Conservation (phyloP, 2,113 vertebrate species). For the Grammomys dolichurus region DNA sequence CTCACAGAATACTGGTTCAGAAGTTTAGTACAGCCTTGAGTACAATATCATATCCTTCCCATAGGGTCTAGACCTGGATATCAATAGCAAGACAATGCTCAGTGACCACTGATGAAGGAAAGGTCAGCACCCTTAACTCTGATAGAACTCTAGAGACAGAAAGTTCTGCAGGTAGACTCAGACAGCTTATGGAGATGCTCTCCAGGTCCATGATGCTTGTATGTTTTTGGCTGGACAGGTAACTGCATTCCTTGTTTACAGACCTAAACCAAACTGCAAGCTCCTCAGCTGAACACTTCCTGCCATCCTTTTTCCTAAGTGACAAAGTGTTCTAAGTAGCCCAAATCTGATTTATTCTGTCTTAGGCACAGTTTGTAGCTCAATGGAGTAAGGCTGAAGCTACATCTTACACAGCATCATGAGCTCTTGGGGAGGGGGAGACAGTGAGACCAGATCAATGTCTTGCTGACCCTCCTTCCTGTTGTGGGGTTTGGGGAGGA, state of each 20-base stretch:
- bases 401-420: neutral
- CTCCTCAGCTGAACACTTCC: neutral
- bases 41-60: neutral
- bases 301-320: neutral
- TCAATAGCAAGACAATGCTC: neutral
- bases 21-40: neutral
- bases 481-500: no score
- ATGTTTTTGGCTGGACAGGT: neutral
- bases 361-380: neutral
- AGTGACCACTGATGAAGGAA: neutral
- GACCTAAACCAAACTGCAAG: neutral
- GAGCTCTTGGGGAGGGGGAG: neutral
- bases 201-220: neutral
- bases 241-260: conserved; percentile 19
- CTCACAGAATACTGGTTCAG: conserved; percentile 1
- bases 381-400: neutral
- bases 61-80: neutral
- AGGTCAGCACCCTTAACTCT: neutral
- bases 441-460: neutral
- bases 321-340: neutral
- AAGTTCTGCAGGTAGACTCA: neutral
- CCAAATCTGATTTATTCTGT: neutral
- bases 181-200: neutral
- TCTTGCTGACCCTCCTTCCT: neutral
- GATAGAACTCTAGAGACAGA: neutral